phyloP scores from a whole-genome alignment of 2,888 invertebrate species.

The Clunio marinus region DNA sequence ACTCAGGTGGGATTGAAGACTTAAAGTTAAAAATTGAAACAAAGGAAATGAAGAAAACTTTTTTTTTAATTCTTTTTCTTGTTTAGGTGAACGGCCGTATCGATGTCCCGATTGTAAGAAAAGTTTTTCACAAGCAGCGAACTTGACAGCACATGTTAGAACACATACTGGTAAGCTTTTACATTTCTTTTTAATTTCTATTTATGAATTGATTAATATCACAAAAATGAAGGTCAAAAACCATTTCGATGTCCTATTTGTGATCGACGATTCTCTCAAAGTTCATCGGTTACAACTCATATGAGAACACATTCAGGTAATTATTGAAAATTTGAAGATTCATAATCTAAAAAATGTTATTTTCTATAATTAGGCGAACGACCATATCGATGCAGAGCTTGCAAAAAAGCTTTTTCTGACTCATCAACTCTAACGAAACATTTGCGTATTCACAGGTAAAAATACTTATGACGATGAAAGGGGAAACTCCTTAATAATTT shows the following conservation, averaged over 20 bases:
- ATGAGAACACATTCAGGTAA: constrained; percentile 99
- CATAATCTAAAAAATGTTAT: neutral
- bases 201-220: constrained; percentile 42
- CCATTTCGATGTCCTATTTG: constrained; percentile 95
- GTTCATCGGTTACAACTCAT: constrained; percentile 93
- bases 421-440: constrained; percentile 98
- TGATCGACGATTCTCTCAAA: constrained; percentile 94
- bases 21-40: neutral
- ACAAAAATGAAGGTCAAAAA: constrained; percentile 45
- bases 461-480: neutral
- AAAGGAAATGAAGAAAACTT: neutral
- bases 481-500: neutral
- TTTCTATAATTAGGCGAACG: constrained; percentile 21
- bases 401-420: constrained; percentile 98
- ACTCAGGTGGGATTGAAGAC: constrained; percentile 71
- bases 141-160: constrained; percentile 93
- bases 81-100: constrained; percentile 45
- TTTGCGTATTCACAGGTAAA: constrained; percentile 69
- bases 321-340: constrained; percentile 13
- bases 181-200: neutral
- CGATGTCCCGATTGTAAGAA: constrained; percentile 88
- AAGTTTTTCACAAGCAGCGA: constrained; percentile 97
- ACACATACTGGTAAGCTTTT: constrained; percentile 51
- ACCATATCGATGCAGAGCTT: constrained; percentile 73
- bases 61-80: constrained; percentile 5